Percentiles rank a stretch among this genome's conserved stretches.
Conservation (phyloP, 2,888 invertebrate species). For the Mythimna lalbum region DNA sequence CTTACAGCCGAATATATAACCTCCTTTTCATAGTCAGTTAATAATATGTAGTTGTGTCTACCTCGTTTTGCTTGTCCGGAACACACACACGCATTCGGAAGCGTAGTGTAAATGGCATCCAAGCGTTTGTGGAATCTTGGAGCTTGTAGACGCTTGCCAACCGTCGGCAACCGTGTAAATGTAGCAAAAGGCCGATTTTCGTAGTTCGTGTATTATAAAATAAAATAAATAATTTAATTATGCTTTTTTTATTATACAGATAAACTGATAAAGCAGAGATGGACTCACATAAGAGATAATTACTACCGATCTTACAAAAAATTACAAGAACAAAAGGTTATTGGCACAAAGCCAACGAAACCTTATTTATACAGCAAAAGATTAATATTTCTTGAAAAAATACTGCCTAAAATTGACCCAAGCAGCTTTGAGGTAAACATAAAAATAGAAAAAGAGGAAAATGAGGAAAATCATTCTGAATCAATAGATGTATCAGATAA, state of each 20-base stretch:
- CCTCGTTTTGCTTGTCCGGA: too few species aligned
- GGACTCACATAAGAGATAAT: conserved; percentile 30
- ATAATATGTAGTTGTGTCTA: too few species aligned
- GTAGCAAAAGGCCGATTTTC: neutral
- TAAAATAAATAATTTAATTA: neutral
- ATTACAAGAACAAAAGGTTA: neutral
- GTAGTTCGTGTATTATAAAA: neutral
- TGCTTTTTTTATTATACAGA: neutral
- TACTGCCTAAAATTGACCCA: neutral
- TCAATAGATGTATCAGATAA: neutral
- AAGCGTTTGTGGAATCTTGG: too few species aligned
- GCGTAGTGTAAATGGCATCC: too few species aligned
- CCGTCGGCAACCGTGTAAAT: too few species aligned
- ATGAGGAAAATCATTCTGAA: neutral
- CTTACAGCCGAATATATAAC: too few species aligned
- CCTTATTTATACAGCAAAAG: conserved; percentile 20
- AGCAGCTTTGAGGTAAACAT: neutral
- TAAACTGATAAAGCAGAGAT: conserved; percentile 27
- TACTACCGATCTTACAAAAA: conserved; percentile 24
- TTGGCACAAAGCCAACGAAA: neutral
- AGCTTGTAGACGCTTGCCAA: too few species aligned
- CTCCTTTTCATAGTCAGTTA: too few species aligned
- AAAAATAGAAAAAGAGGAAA: neutral
- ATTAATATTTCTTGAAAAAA: conserved; percentile 18
- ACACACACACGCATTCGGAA: too few species aligned